Percentiles rank a stretch among this genome's conserved stretches.
Evolutionary conservation across 2,797 vertebrate species (phyloP).

Genomic region (Sebastes itinus): DNA sequence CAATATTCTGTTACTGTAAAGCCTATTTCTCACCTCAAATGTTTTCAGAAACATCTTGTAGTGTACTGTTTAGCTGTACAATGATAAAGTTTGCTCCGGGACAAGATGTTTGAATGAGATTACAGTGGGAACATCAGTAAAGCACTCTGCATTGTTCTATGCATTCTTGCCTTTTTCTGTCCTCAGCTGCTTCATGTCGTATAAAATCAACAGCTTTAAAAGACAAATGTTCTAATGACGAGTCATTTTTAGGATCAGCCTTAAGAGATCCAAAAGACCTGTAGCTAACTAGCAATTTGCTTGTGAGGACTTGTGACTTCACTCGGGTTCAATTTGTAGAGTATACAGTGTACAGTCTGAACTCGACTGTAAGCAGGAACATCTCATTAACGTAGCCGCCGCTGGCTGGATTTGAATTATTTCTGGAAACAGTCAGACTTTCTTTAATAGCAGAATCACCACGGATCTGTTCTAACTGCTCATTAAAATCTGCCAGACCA

Average conservation of each 20-base stretch:
- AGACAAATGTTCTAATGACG: neutral
- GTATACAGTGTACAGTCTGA: neutral
- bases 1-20: neutral
- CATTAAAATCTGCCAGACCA: neutral
- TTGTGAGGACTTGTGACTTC: neutral
- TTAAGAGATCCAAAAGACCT: neutral
- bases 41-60: too few relatives aligned
- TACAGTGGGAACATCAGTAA: neutral
- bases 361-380: neutral
- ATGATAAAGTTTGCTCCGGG: too few relatives aligned
- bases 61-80: too few relatives aligned
- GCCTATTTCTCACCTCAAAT: neutral
- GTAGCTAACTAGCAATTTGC: neutral
- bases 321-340: neutral
- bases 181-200: neutral
- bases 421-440: neutral
- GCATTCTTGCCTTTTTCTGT: neutral
- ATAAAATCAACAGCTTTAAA: neutral
- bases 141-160: too few relatives aligned
- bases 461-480: neutral
- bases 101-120: too few relatives aligned
- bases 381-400: neutral
- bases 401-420: neutral
- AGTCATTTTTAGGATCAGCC: neutral
- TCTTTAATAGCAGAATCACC: neutral